Conservation (phyloP, 2,888 invertebrate genomes). For the Drosophila gaucha region DNA sequence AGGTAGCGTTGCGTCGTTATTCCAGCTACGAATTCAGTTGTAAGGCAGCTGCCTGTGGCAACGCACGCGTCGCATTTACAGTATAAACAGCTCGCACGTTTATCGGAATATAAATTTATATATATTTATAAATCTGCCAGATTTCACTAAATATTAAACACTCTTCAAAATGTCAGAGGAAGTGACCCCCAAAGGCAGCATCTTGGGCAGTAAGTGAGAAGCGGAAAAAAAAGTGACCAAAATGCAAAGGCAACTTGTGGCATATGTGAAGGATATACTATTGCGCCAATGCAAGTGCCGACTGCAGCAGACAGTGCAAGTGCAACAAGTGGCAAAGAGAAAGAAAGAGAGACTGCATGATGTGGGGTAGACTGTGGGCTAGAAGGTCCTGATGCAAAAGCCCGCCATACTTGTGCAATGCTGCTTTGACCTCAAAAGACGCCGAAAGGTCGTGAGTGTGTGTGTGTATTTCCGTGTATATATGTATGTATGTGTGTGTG, state of each 20-base stretch:
- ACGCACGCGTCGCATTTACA: slow-evolving; percentile 57
- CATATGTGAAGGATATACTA: slow-evolving; percentile 1
- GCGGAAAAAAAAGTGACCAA: not conserved
- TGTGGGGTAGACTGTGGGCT: not conserved
- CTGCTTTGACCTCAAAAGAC: slow-evolving; percentile 60
- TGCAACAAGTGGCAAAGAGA: slow-evolving; percentile 68
- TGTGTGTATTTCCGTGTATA: slow-evolving; percentile 23
- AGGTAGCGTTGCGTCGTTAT: slow-evolving; percentile 36
- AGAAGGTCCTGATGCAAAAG: slow-evolving; percentile 37
- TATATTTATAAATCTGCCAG: slow-evolving; percentile 2
- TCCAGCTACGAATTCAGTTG: slow-evolving; percentile 64
- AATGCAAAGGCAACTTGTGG: not conserved
- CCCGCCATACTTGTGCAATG: slow-evolving; percentile 15
- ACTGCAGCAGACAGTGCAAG: slow-evolving; percentile 53
- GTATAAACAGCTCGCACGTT: slow-evolving; percentile 8
- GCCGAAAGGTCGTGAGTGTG: slow-evolving; percentile 58
- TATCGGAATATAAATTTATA: slow-evolving; percentile 1
- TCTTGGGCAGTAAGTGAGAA: slow-evolving; percentile 86
- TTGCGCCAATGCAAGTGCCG: slow-evolving; percentile 49
- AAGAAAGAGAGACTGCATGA: not conserved
- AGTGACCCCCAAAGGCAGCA: slow-evolving; percentile 86
- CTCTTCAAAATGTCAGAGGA: slow-evolving; percentile 84
- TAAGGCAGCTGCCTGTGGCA: slow-evolving; percentile 65
- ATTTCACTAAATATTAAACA: slow-evolving; percentile 5
- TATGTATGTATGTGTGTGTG: slow-evolving; percentile 10